These are phyloP conservation scores for Pseudorhiza aurosa DNA, from an alignment of 30 jellyfish, hydroid and myxozoan genomes.

Conservation along the genomic window DNA sequence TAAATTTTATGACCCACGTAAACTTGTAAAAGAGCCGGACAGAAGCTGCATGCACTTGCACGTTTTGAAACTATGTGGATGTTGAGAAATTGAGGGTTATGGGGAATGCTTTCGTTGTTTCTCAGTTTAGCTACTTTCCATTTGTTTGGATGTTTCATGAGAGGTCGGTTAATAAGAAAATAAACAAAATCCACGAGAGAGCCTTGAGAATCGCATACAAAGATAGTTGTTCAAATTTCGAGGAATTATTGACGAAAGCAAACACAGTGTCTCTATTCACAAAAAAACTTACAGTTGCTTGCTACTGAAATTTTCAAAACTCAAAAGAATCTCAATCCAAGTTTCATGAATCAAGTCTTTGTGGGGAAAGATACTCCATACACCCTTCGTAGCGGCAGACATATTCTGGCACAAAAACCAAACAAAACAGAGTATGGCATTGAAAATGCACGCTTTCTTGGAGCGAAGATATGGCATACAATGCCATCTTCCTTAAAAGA, in stretches of 20 bases:
- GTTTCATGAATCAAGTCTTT: conserved; percentile 10
- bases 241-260: conserved; percentile 1
- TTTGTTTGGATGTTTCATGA: conserved; percentile 11
- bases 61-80: conserved; percentile 16
- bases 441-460: no score
- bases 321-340: conserved; percentile 1
- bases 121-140: conserved; percentile 18
- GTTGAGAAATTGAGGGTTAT: conserved; percentile 9
- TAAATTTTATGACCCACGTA: neutral
- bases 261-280: neutral
- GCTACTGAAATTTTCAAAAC: neutral
- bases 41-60: conserved; percentile 3
- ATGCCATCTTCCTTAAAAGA: no score
- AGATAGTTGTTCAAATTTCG: neutral
- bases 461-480: no score
- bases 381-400: conserved; percentile 16
- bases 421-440: neutral
- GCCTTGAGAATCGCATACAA: conserved; percentile 5
- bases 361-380: conserved; percentile 19
- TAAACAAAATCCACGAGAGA: conserved; percentile 11
- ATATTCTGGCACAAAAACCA: neutral
- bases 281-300: neutral
- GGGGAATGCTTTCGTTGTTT: neutral
- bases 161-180: conserved; percentile 5
- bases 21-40: conserved; percentile 10